Conservation (phyloP, 2,113 vertebrate species). For the Girardinichthys multiradiatus region DNA sequence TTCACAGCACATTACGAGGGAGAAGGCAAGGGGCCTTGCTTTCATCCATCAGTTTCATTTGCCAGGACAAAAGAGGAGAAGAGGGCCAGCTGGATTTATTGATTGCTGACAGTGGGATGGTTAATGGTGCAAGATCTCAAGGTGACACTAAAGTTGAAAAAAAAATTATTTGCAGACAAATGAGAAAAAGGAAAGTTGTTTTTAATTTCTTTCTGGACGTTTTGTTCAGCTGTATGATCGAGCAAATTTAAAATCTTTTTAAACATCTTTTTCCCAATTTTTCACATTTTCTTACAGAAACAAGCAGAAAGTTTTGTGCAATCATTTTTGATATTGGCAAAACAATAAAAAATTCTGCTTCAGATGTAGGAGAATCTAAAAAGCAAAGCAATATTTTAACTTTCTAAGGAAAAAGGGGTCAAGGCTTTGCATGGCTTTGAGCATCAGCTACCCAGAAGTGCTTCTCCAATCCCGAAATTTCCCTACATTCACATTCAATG, state of each 20-base stretch:
- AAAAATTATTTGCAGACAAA: conserved; percentile 10
- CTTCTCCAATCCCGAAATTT: conserved; percentile 21
- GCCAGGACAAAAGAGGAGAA: conserved; percentile 47
- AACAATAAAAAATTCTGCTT: not conserved
- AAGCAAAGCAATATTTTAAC: not conserved
- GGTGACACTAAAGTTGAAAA: conserved; percentile 48
- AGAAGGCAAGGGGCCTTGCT: conserved; percentile 31
- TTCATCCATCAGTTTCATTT: conserved; percentile 67
- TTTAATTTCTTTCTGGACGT: not conserved
- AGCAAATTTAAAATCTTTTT: not conserved
- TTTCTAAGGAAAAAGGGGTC: conserved; percentile 15
- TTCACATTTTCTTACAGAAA: not conserved
- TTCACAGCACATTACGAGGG: conserved; percentile 50
- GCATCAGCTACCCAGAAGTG: conserved; percentile 26
- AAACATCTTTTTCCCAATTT: too few relatives aligned
- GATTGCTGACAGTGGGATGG: conserved; percentile 51
- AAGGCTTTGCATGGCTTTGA: conserved; percentile 29
- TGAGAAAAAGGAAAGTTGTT: not conserved
- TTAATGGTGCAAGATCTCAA: conserved; percentile 37
- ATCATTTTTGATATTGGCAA: too few relatives aligned
- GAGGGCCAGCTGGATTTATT: conserved; percentile 51
- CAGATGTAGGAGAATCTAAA: conserved; percentile 9
- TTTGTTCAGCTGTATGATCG: too few relatives aligned
- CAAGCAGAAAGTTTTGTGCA: not conserved
- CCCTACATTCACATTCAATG: conserved; percentile 22